Base-by-base conservation (phyloP, 2,888 invertebrate species). In the Metacarcinus magister region DNA sequence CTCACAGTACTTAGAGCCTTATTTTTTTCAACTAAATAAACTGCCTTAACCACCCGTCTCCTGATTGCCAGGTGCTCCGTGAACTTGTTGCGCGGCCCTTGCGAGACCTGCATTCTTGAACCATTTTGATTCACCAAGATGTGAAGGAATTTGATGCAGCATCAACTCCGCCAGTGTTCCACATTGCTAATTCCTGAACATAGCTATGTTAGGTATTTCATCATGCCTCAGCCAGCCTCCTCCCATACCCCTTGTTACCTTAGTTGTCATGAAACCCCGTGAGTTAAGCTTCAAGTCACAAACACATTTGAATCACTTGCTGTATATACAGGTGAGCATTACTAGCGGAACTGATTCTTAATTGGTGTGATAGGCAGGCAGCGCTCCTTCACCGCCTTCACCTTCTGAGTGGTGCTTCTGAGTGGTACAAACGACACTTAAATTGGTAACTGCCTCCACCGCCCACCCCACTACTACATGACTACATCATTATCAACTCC, bases 171-270 rank as follows among this genome's bases (percentile, higher is more conserved):
- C 87, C 32, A 13, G 87, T 39, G 87, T 87, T 87, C 87, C 87
- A 39, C 32, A 87, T 39, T 39, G 39, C 39, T 87, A 32, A 87
- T 32, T 87, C 82, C 82, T 28, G 32, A 87, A 87, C 82, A 8
- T 8, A 87, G 82, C 39, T 87, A 87, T 87, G 82, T 87, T 28
- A 87, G 82, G 82, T 87, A 87, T 87, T 87, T 28, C 82, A 87
- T 87, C 87, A 39, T 39, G 16, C 87, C 87, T 87, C 87, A n/a
- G 39, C 39, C 87, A 75, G 39, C 82, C 39, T 82, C 82, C 32
- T 3, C 23, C 75, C 75, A 3, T n/a, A n/a, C n/a, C 60, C 19
- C 39, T 16, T 87, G 87, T 16, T 32, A 19, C 39, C 87, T 39
- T 39, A 87, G 32, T 39, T 87, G 39, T 87, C 39, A 87, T 87